phyloP scores from a whole-genome alignment of 2,797 vertebrate genomes.

The Bucorvus abyssinicus region DNA sequence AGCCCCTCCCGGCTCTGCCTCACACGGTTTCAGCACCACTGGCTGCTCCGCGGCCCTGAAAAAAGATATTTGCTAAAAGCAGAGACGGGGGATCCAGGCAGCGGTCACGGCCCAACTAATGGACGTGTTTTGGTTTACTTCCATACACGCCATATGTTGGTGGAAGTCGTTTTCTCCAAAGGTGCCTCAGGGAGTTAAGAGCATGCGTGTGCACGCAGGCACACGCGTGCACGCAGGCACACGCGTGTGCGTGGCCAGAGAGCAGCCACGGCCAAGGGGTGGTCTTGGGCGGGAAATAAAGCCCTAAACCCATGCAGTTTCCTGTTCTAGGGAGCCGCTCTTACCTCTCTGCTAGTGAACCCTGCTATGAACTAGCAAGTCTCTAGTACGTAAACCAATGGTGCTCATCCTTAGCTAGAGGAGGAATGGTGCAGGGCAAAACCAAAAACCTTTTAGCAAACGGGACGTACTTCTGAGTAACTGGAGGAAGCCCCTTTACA shows the following conservation, averaged over 20 bases:
- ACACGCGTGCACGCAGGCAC: accelerated
- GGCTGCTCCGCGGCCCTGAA: not conserved
- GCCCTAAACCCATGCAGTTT: not conserved
- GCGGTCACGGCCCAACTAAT: accelerated
- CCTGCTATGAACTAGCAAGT: not conserved
- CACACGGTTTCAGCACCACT: not conserved
- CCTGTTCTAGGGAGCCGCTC: not conserved
- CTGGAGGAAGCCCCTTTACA: not conserved
- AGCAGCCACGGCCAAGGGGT: not conserved
- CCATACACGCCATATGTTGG: accelerated
- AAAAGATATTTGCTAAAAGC: accelerated
- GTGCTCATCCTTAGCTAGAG: not conserved
- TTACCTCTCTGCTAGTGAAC: not conserved
- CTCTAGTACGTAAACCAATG: not conserved
- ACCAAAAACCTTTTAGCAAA: not conserved
- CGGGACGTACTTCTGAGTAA: not conserved
- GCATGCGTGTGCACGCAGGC: accelerated
- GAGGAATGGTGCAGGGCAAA: not conserved
- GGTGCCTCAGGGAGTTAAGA: not conserved
- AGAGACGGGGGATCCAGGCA: accelerated
- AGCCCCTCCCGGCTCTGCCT: not conserved
- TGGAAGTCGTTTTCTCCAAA: not conserved
- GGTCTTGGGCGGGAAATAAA: not conserved
- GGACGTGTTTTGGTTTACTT: not conserved
- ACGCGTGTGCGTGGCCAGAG: accelerated